phyloP scores from a whole-genome alignment of 1,140 invertebrate species.

The Zaprionus inermis region DNA sequence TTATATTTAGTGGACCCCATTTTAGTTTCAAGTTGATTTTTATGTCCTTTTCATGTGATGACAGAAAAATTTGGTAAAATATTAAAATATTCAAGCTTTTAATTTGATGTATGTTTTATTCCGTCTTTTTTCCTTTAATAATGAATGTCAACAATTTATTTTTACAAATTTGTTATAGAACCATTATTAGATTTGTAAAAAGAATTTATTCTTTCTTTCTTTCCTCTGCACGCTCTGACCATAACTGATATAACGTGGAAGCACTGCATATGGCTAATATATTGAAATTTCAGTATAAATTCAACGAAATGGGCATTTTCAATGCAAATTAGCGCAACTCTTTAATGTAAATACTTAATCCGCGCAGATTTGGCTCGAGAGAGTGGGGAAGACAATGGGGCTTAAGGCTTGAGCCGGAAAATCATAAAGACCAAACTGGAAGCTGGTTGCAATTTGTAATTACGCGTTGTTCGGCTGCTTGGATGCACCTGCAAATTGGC shows the following conservation, averaged over 20 bases:
- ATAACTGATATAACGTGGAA: neutral
- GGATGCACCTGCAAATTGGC: slow-evolving; percentile 49
- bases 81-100: too few relatives aligned
- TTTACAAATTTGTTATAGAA: too few relatives aligned
- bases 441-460: slow-evolving; percentile 52
- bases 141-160: neutral
- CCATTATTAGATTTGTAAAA: neutral
- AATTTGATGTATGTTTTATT: too few relatives aligned
- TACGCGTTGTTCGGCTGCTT: slow-evolving; percentile 33
- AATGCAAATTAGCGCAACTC: slow-evolving; percentile 6
- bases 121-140: neutral
- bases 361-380: neutral
- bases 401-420: slow-evolving; percentile 22
- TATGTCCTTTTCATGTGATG: too few relatives aligned
- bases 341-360: slow-evolving; percentile 8
- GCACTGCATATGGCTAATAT: neutral
- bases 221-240: neutral
- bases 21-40: too few relatives aligned
- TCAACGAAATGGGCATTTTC: neutral
- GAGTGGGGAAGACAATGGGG: neutral
- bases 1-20: too few relatives aligned
- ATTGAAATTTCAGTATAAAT: neutral
- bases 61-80: too few relatives aligned
- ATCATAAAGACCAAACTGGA: slow-evolving; percentile 43
- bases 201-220: neutral